Conservation (phyloP, 2,113 vertebrate genomes). For the Heterotilapia buettikoferi region DNA sequence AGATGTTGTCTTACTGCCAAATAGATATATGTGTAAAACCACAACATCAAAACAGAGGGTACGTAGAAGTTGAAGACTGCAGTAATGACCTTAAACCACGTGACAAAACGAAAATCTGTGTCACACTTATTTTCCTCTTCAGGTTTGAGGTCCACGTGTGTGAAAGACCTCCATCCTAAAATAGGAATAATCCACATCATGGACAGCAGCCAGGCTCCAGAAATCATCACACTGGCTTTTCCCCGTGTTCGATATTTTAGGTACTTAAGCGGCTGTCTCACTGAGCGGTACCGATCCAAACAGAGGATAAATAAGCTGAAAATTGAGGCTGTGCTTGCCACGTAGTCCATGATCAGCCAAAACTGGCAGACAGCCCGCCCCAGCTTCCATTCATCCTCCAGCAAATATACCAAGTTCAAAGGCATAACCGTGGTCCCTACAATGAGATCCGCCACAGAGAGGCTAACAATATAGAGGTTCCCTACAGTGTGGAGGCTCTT, state of each 20-base stretch:
- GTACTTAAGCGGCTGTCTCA: conserved; percentile 85
- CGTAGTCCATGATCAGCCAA: conserved; percentile 98
- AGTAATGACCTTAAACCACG: conserved; percentile 90
- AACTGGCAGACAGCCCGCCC: conserved; percentile 82
- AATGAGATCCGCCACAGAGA: conserved; percentile 87
- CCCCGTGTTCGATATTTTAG: conserved; percentile 86
- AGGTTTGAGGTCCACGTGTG: conserved; percentile 49
- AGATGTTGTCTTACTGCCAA: conserved; percentile 80
- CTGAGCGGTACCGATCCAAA: conserved; percentile 88
- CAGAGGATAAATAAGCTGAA: conserved; percentile 91
- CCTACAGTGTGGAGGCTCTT: conserved; percentile 90
- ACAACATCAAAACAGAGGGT: conserved; percentile 88
- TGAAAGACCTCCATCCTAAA: conserved; percentile 82
- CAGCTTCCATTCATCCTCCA: conserved; percentile 76
- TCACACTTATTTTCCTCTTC: conserved; percentile 74
- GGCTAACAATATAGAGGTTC: conserved; percentile 92
- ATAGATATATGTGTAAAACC: conserved; percentile 89
- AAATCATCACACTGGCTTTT: conserved; percentile 79
- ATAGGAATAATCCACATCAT: conserved; percentile 89
- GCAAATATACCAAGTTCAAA: conserved; percentile 83
- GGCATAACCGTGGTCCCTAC: conserved; percentile 92
- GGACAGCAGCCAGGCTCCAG: conserved; percentile 84
- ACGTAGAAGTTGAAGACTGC: conserved; percentile 91
- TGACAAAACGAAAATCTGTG: conserved; percentile 86
- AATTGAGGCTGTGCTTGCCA: conserved; percentile 93